Base-by-base conservation (phyloP, 2,113 vertebrate genomes). In the Reinhardtius hippoglossoides region DNA sequence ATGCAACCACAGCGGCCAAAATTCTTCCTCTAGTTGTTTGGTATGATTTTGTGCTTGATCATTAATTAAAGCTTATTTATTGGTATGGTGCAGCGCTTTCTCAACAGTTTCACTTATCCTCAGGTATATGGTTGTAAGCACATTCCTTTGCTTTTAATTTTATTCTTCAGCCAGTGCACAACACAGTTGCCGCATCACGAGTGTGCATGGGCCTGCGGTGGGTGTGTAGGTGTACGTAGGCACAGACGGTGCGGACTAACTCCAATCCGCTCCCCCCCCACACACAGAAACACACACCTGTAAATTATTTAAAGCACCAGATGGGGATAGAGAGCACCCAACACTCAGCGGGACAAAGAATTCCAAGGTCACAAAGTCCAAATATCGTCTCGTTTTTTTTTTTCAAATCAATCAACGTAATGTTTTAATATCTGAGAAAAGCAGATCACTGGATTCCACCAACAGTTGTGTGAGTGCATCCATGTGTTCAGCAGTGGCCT, bases 281-380 rank as follows among this genome's bases (percentile, higher is more conserved):
- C 74, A 84, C 26, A 57, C 42, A 76, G 61, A 84, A 78, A 70
- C 65, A 68, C 81, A 75, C 78, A 87, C 84, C 83, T 89, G 87
- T 93, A 81, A 92, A 93, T 94, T 79, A 94, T 93, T 93, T 72
- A 93, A 83, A 67, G 67, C 61, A 76, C 61, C 84, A 87, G 82
- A 87, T 85, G 87, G 85, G 82, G 74, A 71, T 64, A 74, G 61
- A 76, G 44, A 67, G 46, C 37, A 26, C 44, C 46, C 27, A n/a
- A 56, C 79, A 81, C 77, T 82, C 74, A 62, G 42, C 8, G 0
- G 31, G 46, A 90, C 44, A 78, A 73, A 74, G 60, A 74, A 74
- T 71, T 58, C 74, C 66, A 60, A 4, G 0, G 44, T 58, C 44
- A 21, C 15, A 59, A 78, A 75, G 58, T 56, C 82, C 55, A 72